Conservation (phyloP, 2,797 vertebrate species). For the Betta splendens region DNA sequence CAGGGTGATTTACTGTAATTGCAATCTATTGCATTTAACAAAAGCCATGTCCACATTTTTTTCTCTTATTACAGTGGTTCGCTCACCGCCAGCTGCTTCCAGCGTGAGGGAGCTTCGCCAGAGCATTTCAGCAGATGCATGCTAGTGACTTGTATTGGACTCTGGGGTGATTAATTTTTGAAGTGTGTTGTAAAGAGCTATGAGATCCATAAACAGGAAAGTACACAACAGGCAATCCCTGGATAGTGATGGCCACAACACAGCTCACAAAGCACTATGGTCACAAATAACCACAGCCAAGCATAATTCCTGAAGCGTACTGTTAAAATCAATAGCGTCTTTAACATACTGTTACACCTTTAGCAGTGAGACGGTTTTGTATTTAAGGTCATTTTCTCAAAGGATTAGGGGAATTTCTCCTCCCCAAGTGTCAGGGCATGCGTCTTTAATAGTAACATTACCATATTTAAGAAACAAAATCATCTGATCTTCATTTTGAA, state of each 20-base stretch:
- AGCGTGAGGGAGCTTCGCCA: constrained; percentile 42
- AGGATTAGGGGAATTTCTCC: background rate
- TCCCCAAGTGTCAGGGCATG: background rate
- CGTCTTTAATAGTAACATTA: constrained; percentile 7
- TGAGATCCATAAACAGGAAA: constrained; percentile 76
- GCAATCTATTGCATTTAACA: constrained; percentile 53
- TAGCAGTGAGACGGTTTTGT: constrained; percentile 8
- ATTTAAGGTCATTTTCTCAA: constrained; percentile 22
- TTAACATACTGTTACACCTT: constrained; percentile 34
- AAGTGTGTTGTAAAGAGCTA: constrained; percentile 79
- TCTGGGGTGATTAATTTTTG: constrained; percentile 79
- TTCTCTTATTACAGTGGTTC: constrained; percentile 15
- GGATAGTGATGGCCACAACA: constrained; percentile 59
- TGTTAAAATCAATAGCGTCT: constrained; percentile 44
- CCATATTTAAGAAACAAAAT: constrained; percentile 3
- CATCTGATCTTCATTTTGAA: constrained; percentile 25
- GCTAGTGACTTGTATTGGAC: constrained; percentile 66
- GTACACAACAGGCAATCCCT: constrained; percentile 68
- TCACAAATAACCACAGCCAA: constrained; percentile 50
- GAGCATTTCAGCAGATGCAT: constrained; percentile 67
- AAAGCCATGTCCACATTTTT: constrained; percentile 18
- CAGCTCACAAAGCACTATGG: constrained; percentile 57
- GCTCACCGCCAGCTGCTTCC: constrained; percentile 31
- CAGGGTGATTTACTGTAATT: constrained; percentile 40
- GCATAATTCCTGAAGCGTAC: constrained; percentile 27